Conservation (phyloP, 2,888 invertebrate genomes). For the Drosophila demipolita region DNA sequence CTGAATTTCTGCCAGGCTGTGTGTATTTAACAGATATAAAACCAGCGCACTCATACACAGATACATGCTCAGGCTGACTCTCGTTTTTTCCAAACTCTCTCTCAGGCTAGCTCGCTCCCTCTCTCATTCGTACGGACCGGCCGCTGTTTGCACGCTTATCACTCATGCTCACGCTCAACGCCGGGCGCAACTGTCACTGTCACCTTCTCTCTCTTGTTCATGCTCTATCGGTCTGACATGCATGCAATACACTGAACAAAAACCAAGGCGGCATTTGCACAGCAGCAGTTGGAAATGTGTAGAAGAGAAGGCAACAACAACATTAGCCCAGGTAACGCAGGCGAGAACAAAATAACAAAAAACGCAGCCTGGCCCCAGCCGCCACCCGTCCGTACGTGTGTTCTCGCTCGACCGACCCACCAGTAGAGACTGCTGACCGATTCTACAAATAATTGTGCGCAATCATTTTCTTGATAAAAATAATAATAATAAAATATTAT, state of each 20-base stretch:
- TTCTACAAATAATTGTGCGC: conserved; percentile 53
- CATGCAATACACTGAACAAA: conserved; percentile 72
- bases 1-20: conserved; percentile 68
- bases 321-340: conserved; percentile 51
- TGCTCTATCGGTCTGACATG: conserved; percentile 37
- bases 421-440: conserved; percentile 44
- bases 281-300: conserved; percentile 76
- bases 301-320: conserved; percentile 80
- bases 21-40: conserved; percentile 79
- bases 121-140: conserved; percentile 37
- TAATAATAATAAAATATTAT: conserved; percentile 42
- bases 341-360: conserved; percentile 63
- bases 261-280: conserved; percentile 67
- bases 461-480: conserved; percentile 59
- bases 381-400: conserved; percentile 11
- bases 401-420: conserved; percentile 24
- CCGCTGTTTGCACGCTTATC: conserved; percentile 49
- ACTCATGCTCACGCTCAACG: conserved; percentile 43
- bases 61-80: conserved; percentile 24
- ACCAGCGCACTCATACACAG: conserved; percentile 24
- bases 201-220: conserved; percentile 25
- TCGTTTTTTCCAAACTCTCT: conserved; percentile 43
- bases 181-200: conserved; percentile 33
- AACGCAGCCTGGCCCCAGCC: conserved; percentile 24
- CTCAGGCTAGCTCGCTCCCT: conserved; percentile 15